Conservation (phyloP, 1,140 invertebrate species). For the Hyphantria cunea region DNA sequence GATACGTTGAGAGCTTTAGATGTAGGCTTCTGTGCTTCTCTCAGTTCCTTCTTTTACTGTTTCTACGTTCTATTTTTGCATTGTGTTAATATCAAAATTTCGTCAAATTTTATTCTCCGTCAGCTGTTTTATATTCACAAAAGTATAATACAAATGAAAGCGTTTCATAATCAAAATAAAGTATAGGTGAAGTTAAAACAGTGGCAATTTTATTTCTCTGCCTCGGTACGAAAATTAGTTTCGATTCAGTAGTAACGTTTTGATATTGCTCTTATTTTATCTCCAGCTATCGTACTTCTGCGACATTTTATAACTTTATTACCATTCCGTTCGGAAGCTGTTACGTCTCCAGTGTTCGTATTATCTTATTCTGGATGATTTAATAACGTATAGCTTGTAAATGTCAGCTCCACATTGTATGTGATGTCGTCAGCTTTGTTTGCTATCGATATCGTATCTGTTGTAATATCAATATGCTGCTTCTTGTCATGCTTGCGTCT, state of each 20-base stretch:
- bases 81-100: constrained; percentile 10
- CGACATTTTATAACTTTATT: constrained; percentile 26
- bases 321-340: constrained; percentile 3
- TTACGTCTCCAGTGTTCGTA: constrained; percentile 8
- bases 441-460: constrained; percentile 9
- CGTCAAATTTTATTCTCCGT: not conserved
- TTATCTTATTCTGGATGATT: constrained; percentile 7
- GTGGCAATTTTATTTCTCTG: constrained; percentile 23
- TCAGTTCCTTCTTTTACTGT: constrained; percentile 30
- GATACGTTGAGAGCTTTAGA: constrained; percentile 33
- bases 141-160: constrained; percentile 21
- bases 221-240: constrained; percentile 15
- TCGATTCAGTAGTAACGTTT: constrained; percentile 34
- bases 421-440: constrained; percentile 26
- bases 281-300: constrained; percentile 17
- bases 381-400: constrained; percentile 1
- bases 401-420: constrained; percentile 19
- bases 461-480: constrained; percentile 20
- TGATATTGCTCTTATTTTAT: constrained; percentile 19
- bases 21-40: constrained; percentile 38
- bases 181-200: constrained; percentile 36
- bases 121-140: constrained; percentile 11
- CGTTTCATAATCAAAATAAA: constrained; percentile 14
- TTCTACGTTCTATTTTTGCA: constrained; percentile 36
- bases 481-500: constrained; percentile 21